Evolutionary conservation across 2,888 invertebrate species (phyloP), one percentile per base, ranked within the genome.

Genomic region (Ephialtes manifestator): DNA sequence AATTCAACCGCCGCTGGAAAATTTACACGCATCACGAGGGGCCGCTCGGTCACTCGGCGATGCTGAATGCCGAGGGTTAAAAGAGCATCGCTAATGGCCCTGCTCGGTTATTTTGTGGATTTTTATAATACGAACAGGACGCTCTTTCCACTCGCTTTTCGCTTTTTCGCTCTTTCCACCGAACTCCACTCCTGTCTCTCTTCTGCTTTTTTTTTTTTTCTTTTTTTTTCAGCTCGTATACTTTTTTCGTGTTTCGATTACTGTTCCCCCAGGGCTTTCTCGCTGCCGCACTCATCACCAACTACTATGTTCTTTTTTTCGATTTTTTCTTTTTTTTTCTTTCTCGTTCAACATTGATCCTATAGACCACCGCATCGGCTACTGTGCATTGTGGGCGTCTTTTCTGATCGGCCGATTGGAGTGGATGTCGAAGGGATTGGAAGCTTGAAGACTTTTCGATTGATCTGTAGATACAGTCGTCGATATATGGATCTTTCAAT

Each of bases 91-190:
- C 94, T 94, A 94, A 94, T 94, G 93, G 92, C 93, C 93, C 92
- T 92, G 92, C 93, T 93, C 92, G 93, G 94, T 93, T 94, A 94
- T 94, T 94, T 94, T 94, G 94, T 93, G 93, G 94, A 94, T 94
- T 94, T 94, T 94, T 94, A 93, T 93, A 93, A 92, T 93, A 92
- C 92, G 90, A 90, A 87, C 88, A 88, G 84, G 84, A 81, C 82
- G 71, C 82, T 75, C 81, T 81, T 81, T 84, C 81, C 83, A 87
- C 86, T 86, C 80, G 83, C 81, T 67, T 72, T 76, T 68, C 24
- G 39, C 39, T 65, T 74, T 76, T 68, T 81, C 74, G 10, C 39
- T 8, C 31, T 20, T 31, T 46, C 78, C 48, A 53, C 35, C 65
- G 18, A 18, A 18, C 39, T 18, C 4, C 65, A 39, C 65, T 39